Conservation (phyloP, 2,888 invertebrate species). For the Aphodius granarius region DNA sequence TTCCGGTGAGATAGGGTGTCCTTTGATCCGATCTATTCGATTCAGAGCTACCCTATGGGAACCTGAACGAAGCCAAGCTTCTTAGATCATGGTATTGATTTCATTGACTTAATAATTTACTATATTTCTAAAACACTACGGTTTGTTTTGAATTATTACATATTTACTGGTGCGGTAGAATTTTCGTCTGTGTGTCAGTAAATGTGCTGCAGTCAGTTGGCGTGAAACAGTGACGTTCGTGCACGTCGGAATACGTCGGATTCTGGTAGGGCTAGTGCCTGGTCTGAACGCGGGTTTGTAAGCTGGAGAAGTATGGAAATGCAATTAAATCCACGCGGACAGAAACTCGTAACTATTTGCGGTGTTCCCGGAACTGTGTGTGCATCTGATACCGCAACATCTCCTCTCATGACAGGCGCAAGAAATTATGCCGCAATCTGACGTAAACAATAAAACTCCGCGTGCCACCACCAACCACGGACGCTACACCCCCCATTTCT, state of each 20-base stretch:
- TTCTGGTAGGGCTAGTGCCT: not conserved
- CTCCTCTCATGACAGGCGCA: constrained; percentile 17
- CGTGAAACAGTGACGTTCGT: constrained; percentile 8
- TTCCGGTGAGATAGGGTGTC: constrained; percentile 20
- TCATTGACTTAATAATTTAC: too few species aligned
- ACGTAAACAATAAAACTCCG: constrained; percentile 24
- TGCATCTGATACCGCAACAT: constrained; percentile 25
- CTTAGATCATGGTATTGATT: too few species aligned
- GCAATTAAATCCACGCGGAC: constrained; percentile 27
- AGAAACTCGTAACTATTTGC: constrained; percentile 26
- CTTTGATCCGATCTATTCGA: not conserved
- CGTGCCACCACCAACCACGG: not conserved
- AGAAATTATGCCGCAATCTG: constrained; percentile 26
- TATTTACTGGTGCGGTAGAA: not conserved
- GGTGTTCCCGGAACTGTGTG: constrained; percentile 21
- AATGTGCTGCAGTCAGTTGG: not conserved
- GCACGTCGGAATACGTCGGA: constrained; percentile 3
- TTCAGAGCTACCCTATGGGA: too few species aligned
- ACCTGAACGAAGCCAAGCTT: too few species aligned
- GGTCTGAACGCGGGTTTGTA: constrained; percentile 14
- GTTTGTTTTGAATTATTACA: not conserved
- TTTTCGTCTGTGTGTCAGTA: not conserved
- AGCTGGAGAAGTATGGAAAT: constrained; percentile 29
- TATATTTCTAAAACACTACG: not conserved
- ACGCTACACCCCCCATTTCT: not conserved